Conservation (phyloP, 64 coral and sea anemone genomes). For the Stichodactyla helianthus region DNA sequence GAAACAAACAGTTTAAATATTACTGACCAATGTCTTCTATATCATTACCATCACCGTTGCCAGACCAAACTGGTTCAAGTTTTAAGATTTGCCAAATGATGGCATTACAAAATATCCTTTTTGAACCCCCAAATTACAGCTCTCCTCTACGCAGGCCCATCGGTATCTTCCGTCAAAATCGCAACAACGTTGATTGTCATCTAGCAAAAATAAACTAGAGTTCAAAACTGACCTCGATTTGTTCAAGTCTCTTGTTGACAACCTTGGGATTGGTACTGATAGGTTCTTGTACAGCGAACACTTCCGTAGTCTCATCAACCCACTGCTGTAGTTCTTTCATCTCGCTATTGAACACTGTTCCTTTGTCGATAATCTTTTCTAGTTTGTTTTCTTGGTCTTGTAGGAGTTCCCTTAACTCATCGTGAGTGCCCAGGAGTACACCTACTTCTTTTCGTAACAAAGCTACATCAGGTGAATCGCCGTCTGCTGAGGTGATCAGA, state of each 20-base stretch:
- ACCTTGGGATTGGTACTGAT: slow-evolving; percentile 81
- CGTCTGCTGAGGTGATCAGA: slow-evolving; percentile 56
- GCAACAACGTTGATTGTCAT: too few species aligned
- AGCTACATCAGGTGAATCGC: slow-evolving; percentile 60
- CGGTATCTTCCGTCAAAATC: too few species aligned
- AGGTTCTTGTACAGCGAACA: slow-evolving; percentile 59
- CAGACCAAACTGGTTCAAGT: not conserved
- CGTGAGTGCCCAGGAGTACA: slow-evolving; percentile 45
- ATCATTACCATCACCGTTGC: not conserved
- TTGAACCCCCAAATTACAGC: too few species aligned
- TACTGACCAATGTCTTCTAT: too few species aligned
- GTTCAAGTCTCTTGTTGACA: slow-evolving; percentile 72
- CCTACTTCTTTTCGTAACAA: slow-evolving; percentile 71
- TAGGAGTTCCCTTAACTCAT: slow-evolving; percentile 49
- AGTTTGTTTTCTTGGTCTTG: slow-evolving; percentile 62
- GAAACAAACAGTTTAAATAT: not conserved
- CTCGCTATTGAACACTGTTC: slow-evolving; percentile 48
- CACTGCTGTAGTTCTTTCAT: slow-evolving; percentile 77
- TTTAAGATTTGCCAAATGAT: too few species aligned
- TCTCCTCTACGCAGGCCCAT: too few species aligned
- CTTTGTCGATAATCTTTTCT: slow-evolving; percentile 41
- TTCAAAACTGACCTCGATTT: slow-evolving; percentile 60
- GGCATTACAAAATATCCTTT: too few species aligned
- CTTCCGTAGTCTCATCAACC: slow-evolving; percentile 70
- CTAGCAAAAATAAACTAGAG: too few species aligned